Percentiles rank a stretch among this genome's conserved stretches.
Conservation (phyloP, 2,797 vertebrate genomes). For the Onychomys arenicola region DNA sequence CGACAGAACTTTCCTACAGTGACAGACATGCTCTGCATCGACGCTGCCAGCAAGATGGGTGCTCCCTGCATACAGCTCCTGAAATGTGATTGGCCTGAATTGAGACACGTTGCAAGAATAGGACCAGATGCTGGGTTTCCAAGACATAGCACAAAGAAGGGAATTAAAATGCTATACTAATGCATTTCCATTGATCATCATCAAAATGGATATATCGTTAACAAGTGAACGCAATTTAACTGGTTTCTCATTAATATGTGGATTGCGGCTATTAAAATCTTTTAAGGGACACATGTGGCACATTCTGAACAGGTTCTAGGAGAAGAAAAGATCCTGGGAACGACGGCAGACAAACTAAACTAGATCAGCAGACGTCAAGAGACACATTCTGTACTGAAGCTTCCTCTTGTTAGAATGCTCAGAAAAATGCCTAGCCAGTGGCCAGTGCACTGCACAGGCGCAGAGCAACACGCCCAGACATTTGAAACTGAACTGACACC, state of each 20-base stretch:
- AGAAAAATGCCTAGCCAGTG: not conserved
- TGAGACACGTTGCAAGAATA: not conserved
- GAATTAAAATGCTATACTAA: not conserved
- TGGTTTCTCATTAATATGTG: not conserved
- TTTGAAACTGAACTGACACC: not conserved
- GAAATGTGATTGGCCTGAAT: not conserved
- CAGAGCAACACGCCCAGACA: not conserved
- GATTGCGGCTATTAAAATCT: not conserved
- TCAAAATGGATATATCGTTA: not conserved
- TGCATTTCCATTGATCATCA: not conserved
- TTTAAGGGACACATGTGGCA: not conserved
- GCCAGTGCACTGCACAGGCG: too few relatives aligned
- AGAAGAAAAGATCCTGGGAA: not conserved
- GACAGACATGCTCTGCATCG: not conserved
- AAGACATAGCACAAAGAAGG: not conserved
- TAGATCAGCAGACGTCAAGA: not conserved
- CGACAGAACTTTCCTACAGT: not conserved
- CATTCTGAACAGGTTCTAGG: not conserved
- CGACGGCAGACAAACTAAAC: not conserved
- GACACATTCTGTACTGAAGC: not conserved
- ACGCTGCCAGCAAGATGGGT: not conserved
- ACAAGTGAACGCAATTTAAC: not conserved
- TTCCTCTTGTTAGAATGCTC: not conserved
- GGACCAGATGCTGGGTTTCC: not conserved
- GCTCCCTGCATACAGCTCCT: accelerated